Conservation (phyloP, 2,888 invertebrate genomes). For the Hydraecia micacea region DNA sequence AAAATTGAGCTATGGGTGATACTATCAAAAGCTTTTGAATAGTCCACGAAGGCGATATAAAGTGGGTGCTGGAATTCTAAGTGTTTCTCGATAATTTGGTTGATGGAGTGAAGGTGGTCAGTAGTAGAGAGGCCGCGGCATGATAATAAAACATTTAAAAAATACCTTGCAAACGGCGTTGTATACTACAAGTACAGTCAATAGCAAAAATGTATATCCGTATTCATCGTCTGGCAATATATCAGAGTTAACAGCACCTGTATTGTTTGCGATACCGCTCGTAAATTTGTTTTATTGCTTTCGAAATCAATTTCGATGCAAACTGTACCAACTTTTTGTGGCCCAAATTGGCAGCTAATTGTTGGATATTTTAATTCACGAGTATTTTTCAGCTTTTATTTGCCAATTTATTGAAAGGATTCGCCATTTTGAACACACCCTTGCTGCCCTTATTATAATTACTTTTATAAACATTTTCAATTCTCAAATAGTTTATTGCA, state of each 20-base stretch:
- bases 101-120: too few species aligned
- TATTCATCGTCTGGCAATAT: slow-evolving; percentile 62
- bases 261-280: slow-evolving; percentile 70
- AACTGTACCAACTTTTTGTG: slow-evolving; percentile 53
- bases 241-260: slow-evolving; percentile 65
- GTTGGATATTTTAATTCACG: slow-evolving; percentile 37
- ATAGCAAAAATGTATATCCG: slow-evolving; percentile 46
- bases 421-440: not conserved
- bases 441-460: not conserved
- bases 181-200: slow-evolving; percentile 32
- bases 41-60: too few species aligned
- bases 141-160: not conserved
- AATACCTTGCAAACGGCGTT: not conserved
- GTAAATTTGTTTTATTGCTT: slow-evolving; percentile 77
- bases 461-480: not conserved
- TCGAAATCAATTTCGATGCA: slow-evolving; percentile 67
- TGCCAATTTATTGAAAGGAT: not conserved
- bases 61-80: too few species aligned
- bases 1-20: too few species aligned
- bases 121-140: too few species aligned
- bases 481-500: too few species aligned
- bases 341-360: slow-evolving; percentile 44
- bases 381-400: slow-evolving; percentile 11
- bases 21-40: too few species aligned
- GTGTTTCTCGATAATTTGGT: too few species aligned